Base-by-base conservation (phyloP, 2,797 vertebrate genomes). In the Tenualosa ilisha region DNA sequence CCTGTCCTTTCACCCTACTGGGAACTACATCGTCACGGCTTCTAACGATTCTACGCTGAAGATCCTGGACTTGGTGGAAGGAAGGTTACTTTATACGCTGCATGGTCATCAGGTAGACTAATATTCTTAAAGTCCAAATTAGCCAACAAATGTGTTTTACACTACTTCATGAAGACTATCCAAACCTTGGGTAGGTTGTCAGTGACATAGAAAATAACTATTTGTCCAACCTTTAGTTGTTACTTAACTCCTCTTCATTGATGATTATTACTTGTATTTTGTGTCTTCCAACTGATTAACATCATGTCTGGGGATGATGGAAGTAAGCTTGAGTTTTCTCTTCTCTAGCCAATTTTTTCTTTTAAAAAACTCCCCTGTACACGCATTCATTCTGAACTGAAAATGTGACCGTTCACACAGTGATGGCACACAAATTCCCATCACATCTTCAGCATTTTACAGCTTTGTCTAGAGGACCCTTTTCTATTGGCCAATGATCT, bases 11-110 rank as follows among this genome's bases (percentile, higher is more conserved):
- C 98, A 99, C 87, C 96, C 97, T 0, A 94, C 94, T 81, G 98
- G 98, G 86, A 97, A 97, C 92, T 98, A 97, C 93, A 96, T 99
- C 88, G 92, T 99, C 91, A 98, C 97, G 0, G 97, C 97, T 8
- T 98, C 98, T 88, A 97, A 92, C 0, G 98, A 99, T 93, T 98
- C 97, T 51, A 99, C 98, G 24, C 91, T 99, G 91, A 99, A 98
- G 94, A 96, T 99, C 88, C 90, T 99, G 93, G 98, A 99, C 89
- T 94, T 99, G 85, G 89, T 98, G 85, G 98, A 99, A 92, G 98
- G 98, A 87, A 97, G 97, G 82, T 95, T 98, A 40, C 95, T 99
- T 43, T 99, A 97, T 85, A 99, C 98, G 0, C 95, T 99, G 37
- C 98, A 99, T 0, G 97, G 98, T 87, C 98, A 99, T 89, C 97